Evolutionary conservation across 2,113 vertebrate species (phyloP).

Genomic region (Ciconia boyciana): DNA sequence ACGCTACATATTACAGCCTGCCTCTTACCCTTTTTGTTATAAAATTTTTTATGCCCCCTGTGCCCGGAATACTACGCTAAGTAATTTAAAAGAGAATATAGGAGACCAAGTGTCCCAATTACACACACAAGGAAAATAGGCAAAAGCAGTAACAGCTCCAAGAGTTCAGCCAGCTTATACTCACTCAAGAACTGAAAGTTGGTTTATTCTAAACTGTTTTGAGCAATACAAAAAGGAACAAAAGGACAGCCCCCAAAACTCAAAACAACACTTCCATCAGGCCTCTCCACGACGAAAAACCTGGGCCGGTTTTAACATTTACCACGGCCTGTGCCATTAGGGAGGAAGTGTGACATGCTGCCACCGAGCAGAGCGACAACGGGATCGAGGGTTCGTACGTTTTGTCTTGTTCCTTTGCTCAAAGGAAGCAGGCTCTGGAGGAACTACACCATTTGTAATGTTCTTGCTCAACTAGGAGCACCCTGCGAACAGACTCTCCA

Average conservation of each 20-base stretch:
- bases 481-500: background rate
- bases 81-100: background rate
- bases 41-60: background rate
- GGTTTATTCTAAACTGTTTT: background rate
- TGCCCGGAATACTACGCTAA: background rate
- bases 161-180: background rate
- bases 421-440: background rate
- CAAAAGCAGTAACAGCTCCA: background rate
- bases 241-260: background rate
- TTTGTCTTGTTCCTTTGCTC: background rate
- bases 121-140: rapidly evolving
- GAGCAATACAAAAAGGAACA: background rate
- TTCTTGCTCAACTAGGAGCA: background rate
- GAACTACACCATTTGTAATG: background rate
- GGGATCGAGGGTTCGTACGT: rapidly evolving
- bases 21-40: background rate
- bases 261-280: background rate
- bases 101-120: background rate
- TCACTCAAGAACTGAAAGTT: background rate
- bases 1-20: background rate
- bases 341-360: background rate
- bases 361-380: background rate
- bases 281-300: background rate
- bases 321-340: background rate
- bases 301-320: background rate